A percentile compares a stretch with the other conserved stretches of the same genome.
Conservation (phyloP, 2,113 vertebrate species). For the Microcebus ravelobensis region DNA sequence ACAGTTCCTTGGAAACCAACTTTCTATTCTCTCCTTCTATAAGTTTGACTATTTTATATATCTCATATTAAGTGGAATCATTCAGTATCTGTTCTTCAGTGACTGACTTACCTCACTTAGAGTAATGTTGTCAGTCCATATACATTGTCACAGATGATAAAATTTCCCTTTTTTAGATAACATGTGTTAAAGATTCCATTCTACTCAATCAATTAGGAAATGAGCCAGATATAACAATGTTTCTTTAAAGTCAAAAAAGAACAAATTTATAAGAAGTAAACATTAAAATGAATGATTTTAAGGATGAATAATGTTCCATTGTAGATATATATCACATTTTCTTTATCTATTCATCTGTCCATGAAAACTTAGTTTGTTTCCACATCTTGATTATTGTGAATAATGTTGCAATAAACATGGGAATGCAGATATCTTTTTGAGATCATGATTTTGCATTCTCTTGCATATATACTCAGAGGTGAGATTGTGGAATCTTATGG, state of each 20-base stretch:
- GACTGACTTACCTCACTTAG: background rate
- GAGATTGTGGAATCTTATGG: background rate
- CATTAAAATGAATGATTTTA: background rate
- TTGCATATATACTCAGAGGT: background rate
- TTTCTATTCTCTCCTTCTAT: background rate
- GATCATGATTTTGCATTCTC: background rate
- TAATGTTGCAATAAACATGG: background rate
- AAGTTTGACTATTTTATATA: background rate
- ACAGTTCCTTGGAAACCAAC: background rate
- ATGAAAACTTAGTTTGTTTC: background rate
- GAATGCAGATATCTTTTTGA: background rate
- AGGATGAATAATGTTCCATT: background rate
- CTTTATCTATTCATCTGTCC: background rate
- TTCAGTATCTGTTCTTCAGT: background rate
- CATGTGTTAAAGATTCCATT: too few species aligned
- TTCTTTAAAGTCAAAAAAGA: too few species aligned
- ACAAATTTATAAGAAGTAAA: too few species aligned
- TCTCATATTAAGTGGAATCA: background rate
- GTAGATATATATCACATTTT: background rate
- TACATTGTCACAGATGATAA: too few species aligned
- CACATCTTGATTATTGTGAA: background rate
- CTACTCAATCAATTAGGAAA: too few species aligned
- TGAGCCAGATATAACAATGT: too few species aligned
- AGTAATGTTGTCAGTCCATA: background rate
- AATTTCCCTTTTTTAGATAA: background rate